Conservation (phyloP, 2,888 invertebrate genomes). For the Isoperla grammatica region DNA sequence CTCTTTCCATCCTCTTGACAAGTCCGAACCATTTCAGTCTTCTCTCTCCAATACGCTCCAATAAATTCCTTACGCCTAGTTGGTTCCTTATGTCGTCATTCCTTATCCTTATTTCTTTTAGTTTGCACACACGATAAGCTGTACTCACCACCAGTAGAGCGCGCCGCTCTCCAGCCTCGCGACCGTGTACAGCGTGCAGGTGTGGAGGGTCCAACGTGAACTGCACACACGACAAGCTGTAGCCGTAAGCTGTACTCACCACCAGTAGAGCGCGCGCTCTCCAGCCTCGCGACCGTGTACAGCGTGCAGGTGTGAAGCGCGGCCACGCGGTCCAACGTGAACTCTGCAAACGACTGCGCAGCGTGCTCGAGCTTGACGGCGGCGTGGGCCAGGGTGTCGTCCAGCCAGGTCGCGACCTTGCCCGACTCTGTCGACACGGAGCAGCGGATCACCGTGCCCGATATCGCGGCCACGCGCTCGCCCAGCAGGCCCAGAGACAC, state of each 20-base stretch:
- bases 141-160: constrained; percentile 98
- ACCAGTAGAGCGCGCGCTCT: constrained; percentile 95
- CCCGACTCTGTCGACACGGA: constrained; percentile 87
- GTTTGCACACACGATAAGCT: too few relatives aligned
- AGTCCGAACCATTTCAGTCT: too few relatives aligned
- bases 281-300: constrained; percentile 86
- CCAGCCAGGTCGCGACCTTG: constrained; percentile 92
- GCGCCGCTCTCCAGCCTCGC: constrained; percentile 84
- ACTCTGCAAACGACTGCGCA: constrained; percentile 64
- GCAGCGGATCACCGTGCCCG: constrained; percentile 87
- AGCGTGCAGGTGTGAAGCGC: constrained; percentile 89
- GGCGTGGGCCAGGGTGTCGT: constrained; percentile 61
- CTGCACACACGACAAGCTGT: too few relatives aligned
- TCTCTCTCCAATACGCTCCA: too few relatives aligned
- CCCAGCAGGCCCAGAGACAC: constrained; percentile 64
- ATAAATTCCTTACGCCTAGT: too few relatives aligned
- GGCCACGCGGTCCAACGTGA: constrained; percentile 69
- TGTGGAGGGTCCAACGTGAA: too few relatives aligned
- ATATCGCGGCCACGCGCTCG: constrained; percentile 75
- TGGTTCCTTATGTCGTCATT: too few relatives aligned
- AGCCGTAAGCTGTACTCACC: too few relatives aligned
- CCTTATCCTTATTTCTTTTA: too few relatives aligned
- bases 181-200: constrained; percentile 90
- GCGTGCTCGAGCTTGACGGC: constrained; percentile 74
- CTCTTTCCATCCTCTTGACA: too few relatives aligned